phyloP scores from a whole-genome alignment of 2,797 vertebrate species.

The Squalus acanthias region DNA sequence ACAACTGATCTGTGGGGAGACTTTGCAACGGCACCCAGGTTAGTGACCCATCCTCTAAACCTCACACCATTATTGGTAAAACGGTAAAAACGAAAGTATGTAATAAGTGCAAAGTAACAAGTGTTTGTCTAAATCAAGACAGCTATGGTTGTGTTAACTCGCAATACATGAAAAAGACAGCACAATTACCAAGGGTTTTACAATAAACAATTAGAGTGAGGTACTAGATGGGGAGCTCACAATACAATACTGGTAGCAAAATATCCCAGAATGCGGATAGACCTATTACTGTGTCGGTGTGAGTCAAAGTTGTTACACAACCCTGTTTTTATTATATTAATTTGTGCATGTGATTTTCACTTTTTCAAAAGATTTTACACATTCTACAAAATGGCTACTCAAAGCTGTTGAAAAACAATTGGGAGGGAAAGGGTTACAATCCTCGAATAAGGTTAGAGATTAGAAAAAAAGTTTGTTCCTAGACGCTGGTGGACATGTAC shows the following conservation, averaged over 20 bases:
- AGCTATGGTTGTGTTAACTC: neutral
- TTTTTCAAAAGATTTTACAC: neutral
- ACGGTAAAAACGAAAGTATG: neutral
- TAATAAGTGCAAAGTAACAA: neutral
- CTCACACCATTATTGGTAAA: neutral
- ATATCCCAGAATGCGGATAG: neutral
- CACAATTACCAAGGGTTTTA: neutral
- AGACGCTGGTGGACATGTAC: too few species aligned
- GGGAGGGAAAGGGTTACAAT: too few species aligned
- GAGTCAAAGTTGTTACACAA: neutral
- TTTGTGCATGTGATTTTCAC: neutral
- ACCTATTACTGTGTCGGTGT: neutral
- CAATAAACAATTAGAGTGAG: neutral
- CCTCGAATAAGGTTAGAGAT: neutral
- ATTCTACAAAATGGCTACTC: neutral
- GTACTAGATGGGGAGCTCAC: neutral
- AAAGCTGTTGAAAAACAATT: neutral
- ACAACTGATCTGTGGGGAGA: slow-evolving; percentile 82
- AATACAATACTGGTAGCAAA: neutral
- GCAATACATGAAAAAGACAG: neutral
- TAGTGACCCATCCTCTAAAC: slow-evolving; percentile 46
- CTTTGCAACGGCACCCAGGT: slow-evolving; percentile 83
- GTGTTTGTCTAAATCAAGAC: neutral
- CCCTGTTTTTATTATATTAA: neutral
- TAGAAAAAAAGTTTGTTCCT: neutral